Base-by-base conservation (phyloP, 2,113 vertebrate species). In the Cygnus buccinator region DNA sequence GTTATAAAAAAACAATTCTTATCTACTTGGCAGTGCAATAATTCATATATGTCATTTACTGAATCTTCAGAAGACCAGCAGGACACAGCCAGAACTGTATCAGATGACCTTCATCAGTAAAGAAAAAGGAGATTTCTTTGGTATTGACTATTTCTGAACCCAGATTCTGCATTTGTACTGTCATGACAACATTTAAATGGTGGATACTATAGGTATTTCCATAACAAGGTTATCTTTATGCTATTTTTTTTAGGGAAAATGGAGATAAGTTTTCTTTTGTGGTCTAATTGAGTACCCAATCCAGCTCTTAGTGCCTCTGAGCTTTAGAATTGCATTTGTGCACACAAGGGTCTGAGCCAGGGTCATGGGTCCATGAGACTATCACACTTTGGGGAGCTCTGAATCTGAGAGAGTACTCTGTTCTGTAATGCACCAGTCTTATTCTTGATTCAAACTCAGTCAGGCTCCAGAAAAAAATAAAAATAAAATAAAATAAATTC, bases 31-130 rank as follows among this genome's bases (percentile, higher is more conserved):
- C 26, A 84, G 79, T 8, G 31, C 52, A 95, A 93, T 90, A 93
- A 93, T 94, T 94, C 76, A 59, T 93, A 80, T 39, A 8, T 90
- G 87, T 80, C 67, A 63, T 83, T 94, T 96, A 59, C 20, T 83
- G 71, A 83, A 67, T 74, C 72, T 87, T 59, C 43, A 50, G 55
- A 80, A 77, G 79, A 83, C 75, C 50, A 77, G 59, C 57, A 80
- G 71, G 59, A 93, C 6, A 1, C 55, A 79, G 33, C 75, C 26
- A 37, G 58, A 48, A 89, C 6, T 85, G 13, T 58, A 44, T 90
- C 65, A 11, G n/a, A 46, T 85, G 71, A 95, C 93, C 87, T 97
- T 94, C 78, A 21, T 90, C 43, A 55, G 26, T 54, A 85, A 84
- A 89, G 9, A 20, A 39, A 59, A 57, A 52, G 44, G 74, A 21